A percentile compares a stretch with the other conserved stretches of the same genome.
Conservation (phyloP, 2,113 vertebrate species). For the Leuciscus idus region DNA sequence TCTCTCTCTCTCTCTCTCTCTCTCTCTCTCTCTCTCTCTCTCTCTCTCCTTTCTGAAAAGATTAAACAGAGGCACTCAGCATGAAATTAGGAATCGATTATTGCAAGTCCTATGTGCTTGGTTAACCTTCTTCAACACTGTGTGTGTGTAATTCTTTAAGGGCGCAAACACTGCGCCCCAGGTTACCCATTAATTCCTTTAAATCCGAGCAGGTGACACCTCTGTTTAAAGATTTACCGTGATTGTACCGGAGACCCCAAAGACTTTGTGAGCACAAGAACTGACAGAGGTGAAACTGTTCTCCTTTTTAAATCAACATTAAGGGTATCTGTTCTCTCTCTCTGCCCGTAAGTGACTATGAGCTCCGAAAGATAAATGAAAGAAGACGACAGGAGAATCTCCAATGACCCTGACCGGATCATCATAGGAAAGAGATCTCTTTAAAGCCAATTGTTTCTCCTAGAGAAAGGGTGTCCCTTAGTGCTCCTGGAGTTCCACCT, state of each 20-base stretch:
- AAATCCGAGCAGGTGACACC: slow-evolving; percentile 71
- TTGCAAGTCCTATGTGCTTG: slow-evolving; percentile 72
- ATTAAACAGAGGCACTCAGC: slow-evolving; percentile 75
- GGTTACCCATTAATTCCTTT: slow-evolving; percentile 65
- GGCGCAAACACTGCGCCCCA: slow-evolving; percentile 4
- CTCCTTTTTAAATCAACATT: slow-evolving; percentile 42
- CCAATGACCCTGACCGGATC: slow-evolving; percentile 10
- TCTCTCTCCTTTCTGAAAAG: slow-evolving; percentile 53
- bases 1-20: not conserved
- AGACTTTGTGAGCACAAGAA: slow-evolving; percentile 10
- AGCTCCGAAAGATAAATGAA: slow-evolving; percentile 4
- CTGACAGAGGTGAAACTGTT: slow-evolving; percentile 37
- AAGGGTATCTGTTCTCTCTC: slow-evolving; percentile 18
- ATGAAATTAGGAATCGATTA: slow-evolving; percentile 85
- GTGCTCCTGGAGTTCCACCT: not conserved
- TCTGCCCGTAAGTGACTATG: not conserved
- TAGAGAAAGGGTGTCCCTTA: not conserved
- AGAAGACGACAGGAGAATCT: not conserved
- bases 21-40: slow-evolving; percentile 15
- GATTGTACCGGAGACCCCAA: slow-evolving; percentile 54
- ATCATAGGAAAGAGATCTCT: not conserved
- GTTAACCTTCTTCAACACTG: slow-evolving; percentile 71
- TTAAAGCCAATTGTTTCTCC: not conserved
- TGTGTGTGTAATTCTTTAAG: slow-evolving; percentile 34
- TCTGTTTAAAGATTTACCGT: slow-evolving; percentile 72